Conservation (phyloP, 2,113 vertebrate genomes). For the Atrichornis clamosus region DNA sequence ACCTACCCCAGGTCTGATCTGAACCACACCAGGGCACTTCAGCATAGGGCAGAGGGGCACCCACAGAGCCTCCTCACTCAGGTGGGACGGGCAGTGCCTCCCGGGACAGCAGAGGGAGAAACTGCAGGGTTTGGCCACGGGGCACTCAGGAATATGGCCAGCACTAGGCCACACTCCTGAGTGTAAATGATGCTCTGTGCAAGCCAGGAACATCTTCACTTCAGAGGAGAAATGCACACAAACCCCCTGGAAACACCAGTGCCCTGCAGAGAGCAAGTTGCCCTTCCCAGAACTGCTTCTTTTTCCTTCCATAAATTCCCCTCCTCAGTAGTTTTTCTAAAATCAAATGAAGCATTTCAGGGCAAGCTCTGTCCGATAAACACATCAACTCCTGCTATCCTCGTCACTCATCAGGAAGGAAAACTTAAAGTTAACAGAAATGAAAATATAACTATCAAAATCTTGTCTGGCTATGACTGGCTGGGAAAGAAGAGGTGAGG, state of each 20-base stretch:
- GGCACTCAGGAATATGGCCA: not conserved
- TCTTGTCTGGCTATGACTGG: not conserved
- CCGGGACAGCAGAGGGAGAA: not conserved
- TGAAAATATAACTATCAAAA: not conserved
- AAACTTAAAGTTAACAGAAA: not conserved
- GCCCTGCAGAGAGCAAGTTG: not conserved
- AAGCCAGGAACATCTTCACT: not conserved
- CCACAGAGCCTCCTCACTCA: fast-evolving
- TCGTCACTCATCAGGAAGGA: not conserved
- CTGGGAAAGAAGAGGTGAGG: not conserved
- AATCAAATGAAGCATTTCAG: not conserved
- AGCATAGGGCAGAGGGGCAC: fast-evolving
- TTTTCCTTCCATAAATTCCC: not conserved
- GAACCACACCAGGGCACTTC: not conserved
- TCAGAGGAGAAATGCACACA: fast-evolving
- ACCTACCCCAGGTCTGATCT: not conserved
- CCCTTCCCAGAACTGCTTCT: not conserved
- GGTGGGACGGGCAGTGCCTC: fast-evolving
- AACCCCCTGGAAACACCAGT: fast-evolving
- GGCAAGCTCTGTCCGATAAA: not conserved
- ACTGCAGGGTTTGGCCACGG: fast-evolving
- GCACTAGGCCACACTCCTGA: not conserved
- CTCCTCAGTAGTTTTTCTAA: not conserved
- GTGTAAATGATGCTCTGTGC: not conserved
- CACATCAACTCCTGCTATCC: not conserved